A percentile compares a stretch with the other conserved stretches of the same genome.
Conservation (phyloP, 2,113 vertebrate genomes). For the Pelmatolapia mariae region DNA sequence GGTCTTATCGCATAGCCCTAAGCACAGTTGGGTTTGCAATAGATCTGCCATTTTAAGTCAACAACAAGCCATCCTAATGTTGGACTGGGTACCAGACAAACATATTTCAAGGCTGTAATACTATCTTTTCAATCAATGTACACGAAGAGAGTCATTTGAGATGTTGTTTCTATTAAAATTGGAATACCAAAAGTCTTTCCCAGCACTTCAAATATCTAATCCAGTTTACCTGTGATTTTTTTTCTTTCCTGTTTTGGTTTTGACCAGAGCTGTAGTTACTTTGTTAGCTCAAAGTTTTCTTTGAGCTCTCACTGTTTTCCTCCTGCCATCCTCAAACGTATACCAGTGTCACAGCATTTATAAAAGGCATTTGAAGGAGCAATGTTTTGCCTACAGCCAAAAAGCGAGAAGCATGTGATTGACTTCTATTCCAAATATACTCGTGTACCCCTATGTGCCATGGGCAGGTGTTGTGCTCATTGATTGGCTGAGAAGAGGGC, state of each 20-base stretch:
- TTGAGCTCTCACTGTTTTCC: not conserved
- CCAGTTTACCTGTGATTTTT: not conserved
- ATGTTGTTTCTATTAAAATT: not conserved
- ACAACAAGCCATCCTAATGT: not conserved
- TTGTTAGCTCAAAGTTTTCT: not conserved
- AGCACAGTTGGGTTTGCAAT: not conserved
- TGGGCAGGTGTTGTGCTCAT: not conserved
- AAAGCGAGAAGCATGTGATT: conserved; percentile 21
- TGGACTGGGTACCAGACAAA: not conserved
- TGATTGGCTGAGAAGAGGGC: conserved; percentile 64
- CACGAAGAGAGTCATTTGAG: not conserved
- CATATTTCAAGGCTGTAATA: not conserved
- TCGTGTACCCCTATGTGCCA: not conserved
- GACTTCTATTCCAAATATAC: conserved; percentile 2
- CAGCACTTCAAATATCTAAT: not conserved
- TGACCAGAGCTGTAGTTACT: not conserved
- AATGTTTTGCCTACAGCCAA: not conserved
- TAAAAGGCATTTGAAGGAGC: not conserved
- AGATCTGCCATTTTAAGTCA: not conserved
- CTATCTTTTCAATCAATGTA: not conserved
- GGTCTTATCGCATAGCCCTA: not conserved
- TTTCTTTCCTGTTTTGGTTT: not conserved
- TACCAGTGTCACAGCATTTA: not conserved
- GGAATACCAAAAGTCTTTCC: not conserved
- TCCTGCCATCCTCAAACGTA: too few species aligned